These are phyloP conservation scores for Andinoacara biseriatus DNA, from an alignment of 2,113 vertebrate genomes.

Conservation along the genomic window DNA sequence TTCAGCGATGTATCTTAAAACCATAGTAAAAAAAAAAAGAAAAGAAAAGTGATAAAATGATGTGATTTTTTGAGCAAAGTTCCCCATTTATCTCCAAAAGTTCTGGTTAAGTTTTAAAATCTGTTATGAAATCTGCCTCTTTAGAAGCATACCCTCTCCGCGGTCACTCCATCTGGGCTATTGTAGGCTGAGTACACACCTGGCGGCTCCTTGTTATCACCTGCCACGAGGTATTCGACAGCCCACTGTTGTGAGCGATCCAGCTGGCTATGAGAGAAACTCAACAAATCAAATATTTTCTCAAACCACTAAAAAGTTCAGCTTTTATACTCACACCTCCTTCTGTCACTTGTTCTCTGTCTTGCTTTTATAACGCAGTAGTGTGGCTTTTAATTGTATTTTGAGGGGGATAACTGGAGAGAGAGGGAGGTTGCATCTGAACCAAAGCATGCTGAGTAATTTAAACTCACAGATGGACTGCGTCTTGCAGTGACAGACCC, in stretches of 20 bases:
- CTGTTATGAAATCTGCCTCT: background rate
- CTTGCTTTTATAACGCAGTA: background rate
- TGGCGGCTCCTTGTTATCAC: slow-evolving; percentile 8
- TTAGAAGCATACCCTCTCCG: background rate
- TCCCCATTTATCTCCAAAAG: background rate
- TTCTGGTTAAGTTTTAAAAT: slow-evolving; percentile 5
- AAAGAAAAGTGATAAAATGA: too few relatives aligned
- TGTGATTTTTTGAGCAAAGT: too few relatives aligned
- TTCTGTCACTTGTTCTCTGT: background rate
- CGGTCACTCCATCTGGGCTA: background rate
- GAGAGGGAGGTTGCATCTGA: background rate
- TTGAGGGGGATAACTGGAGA: background rate
- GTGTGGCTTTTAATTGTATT: background rate
- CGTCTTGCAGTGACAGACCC: background rate
- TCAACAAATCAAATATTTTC: background rate
- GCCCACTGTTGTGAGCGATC: background rate
- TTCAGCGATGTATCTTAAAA: too few relatives aligned
- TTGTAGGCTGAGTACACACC: background rate
- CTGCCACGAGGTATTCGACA: background rate
- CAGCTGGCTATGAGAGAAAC: slow-evolving; percentile 10
- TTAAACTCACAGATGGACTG: background rate
- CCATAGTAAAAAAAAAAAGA: too few relatives aligned
- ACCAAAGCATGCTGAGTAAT: background rate
- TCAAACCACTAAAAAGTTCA: background rate
- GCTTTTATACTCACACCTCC: background rate